Evolutionary conservation across 2,797 vertebrate genomes (phyloP).

Genomic region (Trematocara caparti): DNA sequence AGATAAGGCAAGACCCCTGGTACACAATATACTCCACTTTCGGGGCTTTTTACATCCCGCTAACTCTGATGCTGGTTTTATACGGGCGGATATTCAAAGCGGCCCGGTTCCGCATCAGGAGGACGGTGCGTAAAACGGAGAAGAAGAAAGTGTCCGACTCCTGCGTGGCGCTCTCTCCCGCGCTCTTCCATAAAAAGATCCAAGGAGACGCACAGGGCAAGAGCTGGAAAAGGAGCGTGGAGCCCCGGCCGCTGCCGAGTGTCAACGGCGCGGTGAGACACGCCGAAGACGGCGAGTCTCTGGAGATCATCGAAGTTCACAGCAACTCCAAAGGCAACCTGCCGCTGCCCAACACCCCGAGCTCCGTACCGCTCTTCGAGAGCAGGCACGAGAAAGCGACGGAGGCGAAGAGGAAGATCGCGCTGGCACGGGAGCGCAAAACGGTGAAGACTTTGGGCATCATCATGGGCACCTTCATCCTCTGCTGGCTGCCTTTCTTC

Average conservation of each 20-base stretch:
- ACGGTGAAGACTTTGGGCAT: constrained; percentile 97
- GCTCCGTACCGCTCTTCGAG: constrained; percentile 74
- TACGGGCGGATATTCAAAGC: constrained; percentile 97
- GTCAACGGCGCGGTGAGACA: constrained; percentile 85
- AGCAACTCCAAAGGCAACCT: constrained; percentile 81
- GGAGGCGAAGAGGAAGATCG: constrained; percentile 91
- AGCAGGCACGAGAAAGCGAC: constrained; percentile 85
- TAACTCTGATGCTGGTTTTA: constrained; percentile 89
- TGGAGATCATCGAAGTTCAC: constrained; percentile 91
- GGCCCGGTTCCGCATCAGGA: constrained; percentile 92
- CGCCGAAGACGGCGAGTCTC: constrained; percentile 82
- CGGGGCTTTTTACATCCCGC: constrained; percentile 94
- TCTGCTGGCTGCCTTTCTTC: constrained; percentile 98
- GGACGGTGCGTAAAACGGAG: constrained; percentile 83
- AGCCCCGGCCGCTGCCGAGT: constrained; percentile 71
- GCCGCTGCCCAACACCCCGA: constrained; percentile 76
- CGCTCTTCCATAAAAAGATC: constrained; percentile 72
- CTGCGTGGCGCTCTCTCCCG: constrained; percentile 76
- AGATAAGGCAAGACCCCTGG: constrained; percentile 89
- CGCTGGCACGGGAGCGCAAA: constrained; percentile 93
- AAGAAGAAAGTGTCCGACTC: constrained; percentile 79
- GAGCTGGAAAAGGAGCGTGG: constrained; percentile 82
- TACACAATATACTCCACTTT: constrained; percentile 95
- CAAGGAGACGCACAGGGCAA: constrained; percentile 74
- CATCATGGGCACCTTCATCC: constrained; percentile 98